phyloP scores from a whole-genome alignment of 2,113 vertebrate genomes.

The Laticauda laticaudata region DNA sequence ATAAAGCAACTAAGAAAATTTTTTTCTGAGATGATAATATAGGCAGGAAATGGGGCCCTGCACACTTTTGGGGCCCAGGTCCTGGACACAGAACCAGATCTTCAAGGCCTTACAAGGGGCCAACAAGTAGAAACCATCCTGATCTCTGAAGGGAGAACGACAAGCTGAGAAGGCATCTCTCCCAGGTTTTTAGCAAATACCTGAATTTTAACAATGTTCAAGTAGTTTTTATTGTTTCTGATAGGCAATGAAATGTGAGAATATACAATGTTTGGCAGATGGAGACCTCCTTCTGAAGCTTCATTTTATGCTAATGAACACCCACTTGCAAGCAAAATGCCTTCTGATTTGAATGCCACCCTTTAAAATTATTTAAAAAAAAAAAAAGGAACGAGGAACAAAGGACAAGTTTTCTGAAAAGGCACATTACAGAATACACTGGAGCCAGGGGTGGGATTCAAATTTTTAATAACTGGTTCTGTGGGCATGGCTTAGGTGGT shows the following conservation, averaged over 20 bases:
- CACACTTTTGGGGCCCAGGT: neutral
- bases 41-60: neutral
- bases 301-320: neutral
- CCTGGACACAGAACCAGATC: neutral
- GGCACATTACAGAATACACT: neutral
- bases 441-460: no score
- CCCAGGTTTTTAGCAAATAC: neutral
- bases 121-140: neutral
- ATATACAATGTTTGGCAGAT: constrained; percentile 45
- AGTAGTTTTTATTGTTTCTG: neutral
- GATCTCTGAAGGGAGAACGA: neutral
- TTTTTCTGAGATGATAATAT: neutral
- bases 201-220: neutral
- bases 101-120: neutral
- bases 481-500: no score
- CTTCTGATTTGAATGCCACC: constrained; percentile 29
- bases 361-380: neutral
- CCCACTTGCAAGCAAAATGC: constrained; percentile 28
- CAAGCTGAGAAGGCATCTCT: neutral
- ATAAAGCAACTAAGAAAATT: neutral
- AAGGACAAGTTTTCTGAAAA: constrained; percentile 11
- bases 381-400: neutral
- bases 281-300: neutral
- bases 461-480: no score
- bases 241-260: neutral